Evolutionary conservation across 1,140 invertebrate species (phyloP).

Genomic region (Sitobion miscanthi): DNA sequence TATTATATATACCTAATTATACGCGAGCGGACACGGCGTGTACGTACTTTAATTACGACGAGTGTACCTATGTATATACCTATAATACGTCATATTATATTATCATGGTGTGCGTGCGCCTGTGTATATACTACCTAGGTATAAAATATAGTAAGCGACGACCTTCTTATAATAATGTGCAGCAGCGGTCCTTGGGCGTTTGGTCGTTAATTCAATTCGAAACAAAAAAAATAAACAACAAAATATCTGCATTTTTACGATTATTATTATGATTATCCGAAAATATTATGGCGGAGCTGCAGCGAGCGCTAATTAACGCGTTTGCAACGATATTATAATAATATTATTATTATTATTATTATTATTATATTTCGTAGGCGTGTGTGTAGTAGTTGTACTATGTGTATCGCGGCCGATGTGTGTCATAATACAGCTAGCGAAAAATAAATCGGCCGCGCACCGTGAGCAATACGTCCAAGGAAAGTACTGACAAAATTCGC

Average conservation of each 20-base stretch:
- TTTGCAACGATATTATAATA: background rate
- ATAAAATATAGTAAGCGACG: background rate
- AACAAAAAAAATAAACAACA: background rate
- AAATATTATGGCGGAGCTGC: background rate
- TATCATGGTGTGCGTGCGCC: background rate
- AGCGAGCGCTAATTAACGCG: background rate
- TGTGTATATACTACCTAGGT: background rate
- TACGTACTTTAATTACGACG: constrained; percentile 10
- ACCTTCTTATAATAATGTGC: background rate
- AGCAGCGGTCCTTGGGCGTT: constrained; percentile 27
- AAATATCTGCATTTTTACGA: background rate
- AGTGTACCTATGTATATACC: background rate
- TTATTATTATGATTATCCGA: background rate
- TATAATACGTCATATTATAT: background rate
- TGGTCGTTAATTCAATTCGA: constrained; percentile 8
- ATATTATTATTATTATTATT: too few relatives aligned
- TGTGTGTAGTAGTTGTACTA: background rate
- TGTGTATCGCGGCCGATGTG: background rate
- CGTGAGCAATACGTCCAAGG: background rate
- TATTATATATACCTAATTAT: background rate
- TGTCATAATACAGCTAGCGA: background rate
- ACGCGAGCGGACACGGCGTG: background rate
- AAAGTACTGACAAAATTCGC: background rate
- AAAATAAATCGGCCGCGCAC: background rate
- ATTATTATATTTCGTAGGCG: background rate